Percentiles rank a stretch among this genome's conserved stretches.
Conservation (phyloP, 2,113 vertebrate species). For the Puntigrus tetrazona region DNA sequence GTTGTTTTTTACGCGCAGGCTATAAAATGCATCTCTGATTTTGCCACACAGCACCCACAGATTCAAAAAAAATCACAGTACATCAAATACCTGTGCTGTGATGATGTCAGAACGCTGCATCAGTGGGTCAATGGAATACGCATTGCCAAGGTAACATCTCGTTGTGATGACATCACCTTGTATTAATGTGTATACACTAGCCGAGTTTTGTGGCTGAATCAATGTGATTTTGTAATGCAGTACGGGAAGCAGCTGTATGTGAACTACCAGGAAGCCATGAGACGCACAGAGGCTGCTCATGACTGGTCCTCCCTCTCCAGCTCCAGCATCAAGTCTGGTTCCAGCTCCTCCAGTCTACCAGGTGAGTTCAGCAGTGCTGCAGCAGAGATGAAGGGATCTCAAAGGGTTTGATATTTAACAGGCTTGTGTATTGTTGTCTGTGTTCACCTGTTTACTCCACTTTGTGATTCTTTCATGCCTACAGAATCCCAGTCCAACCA, state of each 20-base stretch:
- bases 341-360: constrained; percentile 96
- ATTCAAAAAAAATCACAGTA: constrained; percentile 99
- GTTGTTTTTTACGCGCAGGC: background rate
- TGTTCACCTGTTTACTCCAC: background rate
- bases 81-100: constrained; percentile 97
- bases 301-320: constrained; percentile 97
- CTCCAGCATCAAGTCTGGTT: constrained; percentile 96
- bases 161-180: background rate
- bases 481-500: constrained; percentile 96
- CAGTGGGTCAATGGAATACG: constrained; percentile 98
- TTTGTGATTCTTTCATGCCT: background rate
- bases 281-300: constrained; percentile 89
- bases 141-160: constrained; percentile 87
- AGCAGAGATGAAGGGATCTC: background rate
- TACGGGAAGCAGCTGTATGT: constrained; percentile 94
- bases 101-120: constrained; percentile 91
- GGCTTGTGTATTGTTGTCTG: background rate
- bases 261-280: constrained; percentile 95
- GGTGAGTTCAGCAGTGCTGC: constrained; percentile 72
- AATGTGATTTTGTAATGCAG: constrained; percentile 67
- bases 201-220: background rate
- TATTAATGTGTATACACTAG: background rate
- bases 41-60: constrained; percentile 87
- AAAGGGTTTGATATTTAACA: background rate
- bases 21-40: constrained; percentile 12